phyloP scores from a whole-genome alignment of 1,140 invertebrate species.

The Helicoverpa zea region DNA sequence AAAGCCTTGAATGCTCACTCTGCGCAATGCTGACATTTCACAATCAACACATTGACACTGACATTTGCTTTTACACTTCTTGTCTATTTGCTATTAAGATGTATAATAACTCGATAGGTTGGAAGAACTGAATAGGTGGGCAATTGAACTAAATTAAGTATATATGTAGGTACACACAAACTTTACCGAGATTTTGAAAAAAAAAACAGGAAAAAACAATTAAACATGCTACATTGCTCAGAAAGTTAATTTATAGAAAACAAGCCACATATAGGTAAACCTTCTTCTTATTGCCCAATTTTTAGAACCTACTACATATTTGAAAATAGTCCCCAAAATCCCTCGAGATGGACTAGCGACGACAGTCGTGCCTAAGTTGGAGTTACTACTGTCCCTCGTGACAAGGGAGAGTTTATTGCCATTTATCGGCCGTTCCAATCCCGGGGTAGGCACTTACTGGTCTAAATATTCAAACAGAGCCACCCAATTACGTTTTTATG shows the following conservation, averaged over 20 bases:
- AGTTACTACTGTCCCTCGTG: background rate
- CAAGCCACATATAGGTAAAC: too few relatives aligned
- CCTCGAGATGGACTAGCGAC: background rate
- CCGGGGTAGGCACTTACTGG: background rate
- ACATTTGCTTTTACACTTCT: constrained; percentile 11
- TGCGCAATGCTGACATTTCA: constrained; percentile 28
- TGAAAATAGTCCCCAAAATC: background rate
- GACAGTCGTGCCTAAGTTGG: background rate
- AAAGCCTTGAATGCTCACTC: constrained; percentile 45
- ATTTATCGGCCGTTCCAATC: constrained; percentile 17
- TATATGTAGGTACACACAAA: too few relatives aligned
- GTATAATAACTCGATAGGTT: too few relatives aligned
- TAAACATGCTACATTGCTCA: too few relatives aligned
- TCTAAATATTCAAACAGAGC: constrained; percentile 28
- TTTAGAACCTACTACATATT: background rate
- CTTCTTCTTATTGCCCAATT: background rate
- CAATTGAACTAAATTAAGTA: too few relatives aligned
- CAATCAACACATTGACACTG: constrained; percentile 27
- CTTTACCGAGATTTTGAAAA: too few relatives aligned
- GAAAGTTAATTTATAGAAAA: too few relatives aligned
- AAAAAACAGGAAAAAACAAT: too few relatives aligned
- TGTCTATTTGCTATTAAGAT: background rate
- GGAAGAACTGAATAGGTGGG: too few relatives aligned
- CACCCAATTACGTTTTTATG: constrained; percentile 29
- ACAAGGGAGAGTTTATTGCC: constrained; percentile 27